Evolutionary conservation across 2,888 invertebrate genomes (phyloP).

Genomic region (Geophilus truncorum): DNA sequence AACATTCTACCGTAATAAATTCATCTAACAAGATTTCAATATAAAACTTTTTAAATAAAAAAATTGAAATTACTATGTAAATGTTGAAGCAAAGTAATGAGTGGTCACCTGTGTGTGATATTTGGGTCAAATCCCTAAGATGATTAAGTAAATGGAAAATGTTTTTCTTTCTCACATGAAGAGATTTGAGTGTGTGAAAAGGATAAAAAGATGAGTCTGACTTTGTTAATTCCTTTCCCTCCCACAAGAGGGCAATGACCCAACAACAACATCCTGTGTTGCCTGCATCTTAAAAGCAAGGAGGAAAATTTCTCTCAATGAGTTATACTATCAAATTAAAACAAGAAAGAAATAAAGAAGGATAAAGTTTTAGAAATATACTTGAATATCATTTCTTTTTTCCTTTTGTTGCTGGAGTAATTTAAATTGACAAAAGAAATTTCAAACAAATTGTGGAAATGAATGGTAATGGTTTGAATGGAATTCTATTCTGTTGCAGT

Average conservation of each 20-base stretch:
- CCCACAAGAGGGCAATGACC: conserved; percentile 5
- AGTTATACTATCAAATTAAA: neutral
- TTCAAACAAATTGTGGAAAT: no score
- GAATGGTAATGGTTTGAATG: no score
- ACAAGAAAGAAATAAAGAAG: neutral
- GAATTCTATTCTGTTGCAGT: no score
- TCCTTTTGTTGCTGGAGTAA: no score
- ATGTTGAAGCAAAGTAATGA: neutral
- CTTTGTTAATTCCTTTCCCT: conserved; percentile 4
- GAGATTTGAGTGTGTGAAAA: neutral
- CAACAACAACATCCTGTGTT: neutral
- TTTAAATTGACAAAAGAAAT: no score
- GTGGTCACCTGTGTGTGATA: neutral
- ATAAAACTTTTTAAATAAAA: no score
- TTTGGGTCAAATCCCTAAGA: neutral
- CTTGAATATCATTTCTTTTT: neutral
- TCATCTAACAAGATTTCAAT: no score
- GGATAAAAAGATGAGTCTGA: neutral
- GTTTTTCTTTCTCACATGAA: conserved; percentile 10
- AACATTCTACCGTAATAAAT: no score
- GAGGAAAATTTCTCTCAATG: neutral
- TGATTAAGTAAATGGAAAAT: conserved; percentile 4
- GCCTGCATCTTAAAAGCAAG: neutral
- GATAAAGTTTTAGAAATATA: neutral
- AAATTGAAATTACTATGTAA: neutral